Conservation (phyloP, 2,113 vertebrate genomes). For the Dicrurus megarhynchus region DNA sequence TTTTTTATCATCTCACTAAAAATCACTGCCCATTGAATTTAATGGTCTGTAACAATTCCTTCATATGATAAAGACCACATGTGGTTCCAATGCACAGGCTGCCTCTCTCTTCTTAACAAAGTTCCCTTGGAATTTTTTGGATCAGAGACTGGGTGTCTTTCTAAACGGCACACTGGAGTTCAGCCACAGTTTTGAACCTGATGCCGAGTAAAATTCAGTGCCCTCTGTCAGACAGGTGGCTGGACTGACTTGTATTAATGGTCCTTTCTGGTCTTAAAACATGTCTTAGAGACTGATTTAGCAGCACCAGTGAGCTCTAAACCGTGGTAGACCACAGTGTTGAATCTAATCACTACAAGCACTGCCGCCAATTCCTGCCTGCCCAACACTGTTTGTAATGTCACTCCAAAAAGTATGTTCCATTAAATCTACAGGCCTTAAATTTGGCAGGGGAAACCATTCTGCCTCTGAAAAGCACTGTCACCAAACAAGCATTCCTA, state of each 20-base stretch:
- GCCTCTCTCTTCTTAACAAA: background rate
- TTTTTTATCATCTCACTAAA: background rate
- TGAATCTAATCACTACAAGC: conserved; percentile 4
- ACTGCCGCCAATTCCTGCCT: background rate
- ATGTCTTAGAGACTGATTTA: background rate
- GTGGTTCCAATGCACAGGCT: background rate
- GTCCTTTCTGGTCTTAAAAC: conserved; percentile 21
- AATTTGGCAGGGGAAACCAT: conserved; percentile 32
- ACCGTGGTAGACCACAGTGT: background rate
- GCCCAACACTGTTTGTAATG: background rate
- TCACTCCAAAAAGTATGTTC: conserved; percentile 34
- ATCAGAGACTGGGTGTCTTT: background rate
- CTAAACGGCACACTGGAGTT: background rate
- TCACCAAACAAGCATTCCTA: conserved; percentile 54
- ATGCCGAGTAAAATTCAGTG: background rate
- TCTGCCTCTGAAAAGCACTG: conserved; percentile 34
- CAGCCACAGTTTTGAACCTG: background rate
- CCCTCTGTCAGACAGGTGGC: background rate
- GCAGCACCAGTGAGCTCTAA: background rate
- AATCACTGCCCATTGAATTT: background rate
- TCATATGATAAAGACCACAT: background rate
- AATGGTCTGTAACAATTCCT: background rate
- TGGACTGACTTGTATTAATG: background rate
- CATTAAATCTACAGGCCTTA: conserved; percentile 10
- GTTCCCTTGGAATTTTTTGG: background rate